Percentiles rank a stretch among this genome's conserved stretches.
These are phyloP conservation scores for Onthophagus taurus DNA, from an alignment of 1,140 invertebrate genomes.

Conservation along the genomic window DNA sequence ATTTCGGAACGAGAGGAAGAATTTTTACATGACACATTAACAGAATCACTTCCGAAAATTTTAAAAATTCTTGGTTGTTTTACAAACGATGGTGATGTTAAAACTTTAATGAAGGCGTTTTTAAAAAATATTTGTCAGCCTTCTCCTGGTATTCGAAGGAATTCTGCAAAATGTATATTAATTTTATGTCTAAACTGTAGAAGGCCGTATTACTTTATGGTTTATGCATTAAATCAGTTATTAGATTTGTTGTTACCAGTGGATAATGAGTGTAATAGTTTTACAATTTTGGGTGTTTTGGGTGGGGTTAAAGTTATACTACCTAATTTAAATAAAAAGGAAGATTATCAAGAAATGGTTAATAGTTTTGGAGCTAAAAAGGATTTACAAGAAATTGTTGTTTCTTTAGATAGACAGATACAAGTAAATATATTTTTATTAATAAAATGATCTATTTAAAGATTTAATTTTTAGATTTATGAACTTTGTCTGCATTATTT, in stretches of 20 bases:
- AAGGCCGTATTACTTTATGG: conserved; percentile 29
- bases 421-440: conserved; percentile 18
- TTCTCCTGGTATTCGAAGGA: conserved; percentile 32
- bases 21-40: conserved; percentile 61
- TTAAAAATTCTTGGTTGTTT: conserved; percentile 60
- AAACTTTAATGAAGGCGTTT: conserved; percentile 37
- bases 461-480: conserved; percentile 56
- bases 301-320: conserved; percentile 52
- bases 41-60: conserved; percentile 56
- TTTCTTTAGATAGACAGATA: conserved; percentile 22
- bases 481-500: conserved; percentile 69
- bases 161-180: conserved; percentile 30
- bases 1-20: conserved; percentile 63
- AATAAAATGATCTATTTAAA: background rate
- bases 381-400: conserved; percentile 12
- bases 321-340: conserved; percentile 39
- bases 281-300: conserved; percentile 51
- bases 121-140: conserved; percentile 29
- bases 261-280: conserved; percentile 18
- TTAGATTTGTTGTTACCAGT: conserved; percentile 22
- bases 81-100: conserved; percentile 67
- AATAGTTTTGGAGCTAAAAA: conserved; percentile 18
- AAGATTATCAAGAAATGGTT: conserved; percentile 17
- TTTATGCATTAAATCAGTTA: conserved; percentile 31
- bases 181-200: conserved; percentile 31